Base-by-base conservation (phyloP, 1,140 invertebrate species). In the Microplitis mediator region DNA sequence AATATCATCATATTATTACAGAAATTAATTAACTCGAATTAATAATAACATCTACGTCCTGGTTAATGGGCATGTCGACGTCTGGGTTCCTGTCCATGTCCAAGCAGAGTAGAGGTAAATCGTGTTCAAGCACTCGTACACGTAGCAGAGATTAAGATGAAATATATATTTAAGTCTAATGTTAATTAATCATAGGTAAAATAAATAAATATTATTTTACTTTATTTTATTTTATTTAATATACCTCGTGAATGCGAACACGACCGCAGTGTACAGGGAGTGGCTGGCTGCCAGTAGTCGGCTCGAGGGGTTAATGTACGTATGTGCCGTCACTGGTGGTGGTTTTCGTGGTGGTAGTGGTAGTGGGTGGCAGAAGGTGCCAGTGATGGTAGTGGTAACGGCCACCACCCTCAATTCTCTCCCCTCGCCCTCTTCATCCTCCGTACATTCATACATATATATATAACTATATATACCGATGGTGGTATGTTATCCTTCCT, bases 401-500 rank as follows among this genome's bases (percentile, higher is more conserved):
- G 39, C 64, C 52, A 72, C 64, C 54, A 72, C 64, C 71, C 71
- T 67, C 71, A 39, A 61, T 62, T 45, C 58, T 56, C 39, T 65
- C 50, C 62, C 69, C 50, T 36, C 63, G 58, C 70, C 23, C 23
- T 23, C 23, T 2, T 23, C 23, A 23, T 36, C 66, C 51, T 34
- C 50, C 64, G 70, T 74, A 45, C 39, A 45, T 45, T 9, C 39
- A 45, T 45, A 9, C 8, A 8, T 45, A 45, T 45, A 1, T 11
- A 45, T 45, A 45, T 45, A 45, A 9, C 6, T 11, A 9, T 6
- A 45, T 45, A 45, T 45, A 74, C 71, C 73, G 75, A 71, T 81
- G 73, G 76, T 80, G 79, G 77, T 77, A 77, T 83, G 78, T 85
- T 84, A 85, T 84, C 84, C 83, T 85, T 84, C 82, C 80, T 78